Base-by-base conservation (phyloP, 2,888 invertebrate genomes). In the Capitulum mitella region DNA sequence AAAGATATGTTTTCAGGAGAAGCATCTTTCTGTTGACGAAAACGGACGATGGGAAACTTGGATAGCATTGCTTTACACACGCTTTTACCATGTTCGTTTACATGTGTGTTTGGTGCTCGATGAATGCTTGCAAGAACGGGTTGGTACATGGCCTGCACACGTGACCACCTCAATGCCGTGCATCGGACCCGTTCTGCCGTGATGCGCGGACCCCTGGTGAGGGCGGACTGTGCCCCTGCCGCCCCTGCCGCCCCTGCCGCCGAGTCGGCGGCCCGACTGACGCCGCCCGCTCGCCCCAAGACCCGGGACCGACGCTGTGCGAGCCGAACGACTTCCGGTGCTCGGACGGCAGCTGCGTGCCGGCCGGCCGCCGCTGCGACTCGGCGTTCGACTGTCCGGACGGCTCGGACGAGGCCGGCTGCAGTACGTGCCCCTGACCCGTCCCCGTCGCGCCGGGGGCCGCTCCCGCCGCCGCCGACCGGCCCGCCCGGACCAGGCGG, bases 311-410 rank as follows among this genome's bases (percentile, higher is more conserved):
- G 70, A 70, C 70, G 40, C 40, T 70, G 26, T 80, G 80, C 51
- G 79, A 75, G 14, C 51, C 77, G 40, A 77, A 78, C 26, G 43
- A 76, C 32, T 80, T 81, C 79, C 37, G 61, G 1, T 98, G 98
- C 84, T 90, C 91, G 81, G 96, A 93, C 84, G 94, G 95, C 77
- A 92, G 96, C 83, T 98, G 98, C 84, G 95, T 98, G 82, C 89
- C 91, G 0, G 93, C 92, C 84, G 87, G 40, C 58, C 37, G 81
- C 78, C 84, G 85, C 61, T 87, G 87, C 83, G 85, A 87, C 83
- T 84, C 86, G 22, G 88, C 89, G 64, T 86, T 86, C 32, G 92
- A 95, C 84, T 95, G 95, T 83, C 86, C 89, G 0, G 98, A 98
- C 86, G 91, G 92, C 70, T 94, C 94, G 0, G 98, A 98, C 85